Evolutionary conservation across 2,113 vertebrate species (phyloP).

Genomic region (Mus pahari): DNA sequence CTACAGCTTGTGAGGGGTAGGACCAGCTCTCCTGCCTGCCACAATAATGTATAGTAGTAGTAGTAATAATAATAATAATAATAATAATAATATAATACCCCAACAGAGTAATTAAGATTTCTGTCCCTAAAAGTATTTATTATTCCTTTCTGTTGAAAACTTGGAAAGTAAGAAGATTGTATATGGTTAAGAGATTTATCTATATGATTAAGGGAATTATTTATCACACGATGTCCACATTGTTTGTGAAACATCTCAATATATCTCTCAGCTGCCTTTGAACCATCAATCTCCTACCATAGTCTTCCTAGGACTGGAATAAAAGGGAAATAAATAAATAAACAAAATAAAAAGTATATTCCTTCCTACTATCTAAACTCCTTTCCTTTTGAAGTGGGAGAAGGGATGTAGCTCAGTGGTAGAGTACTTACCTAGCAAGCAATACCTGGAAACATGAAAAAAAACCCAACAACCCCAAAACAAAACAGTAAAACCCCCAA

Average conservation of each 20-base stretch:
- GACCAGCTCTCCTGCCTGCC: background rate
- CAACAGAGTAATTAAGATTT: background rate
- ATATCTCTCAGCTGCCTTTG: no score
- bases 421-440: background rate
- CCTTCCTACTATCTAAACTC: background rate
- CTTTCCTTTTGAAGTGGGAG: background rate
- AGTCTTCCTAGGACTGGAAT: background rate
- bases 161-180: background rate
- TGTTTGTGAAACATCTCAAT: background rate
- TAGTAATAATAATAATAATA: no score
- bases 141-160: background rate
- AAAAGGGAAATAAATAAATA: background rate
- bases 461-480: background rate
- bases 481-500: no score
- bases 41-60: background rate
- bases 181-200: background rate
- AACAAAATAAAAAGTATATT: background rate
- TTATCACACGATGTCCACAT: background rate
- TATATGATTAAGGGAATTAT: constrained; percentile 5
- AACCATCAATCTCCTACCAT: background rate
- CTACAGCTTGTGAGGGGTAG: no score
- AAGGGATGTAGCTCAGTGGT: background rate
- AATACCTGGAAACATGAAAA: background rate
- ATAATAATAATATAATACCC: no score
- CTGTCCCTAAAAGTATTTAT: background rate